Evolutionary conservation across 1,140 invertebrate genomes (phyloP).

Genomic region (Antheraea pernyi): DNA sequence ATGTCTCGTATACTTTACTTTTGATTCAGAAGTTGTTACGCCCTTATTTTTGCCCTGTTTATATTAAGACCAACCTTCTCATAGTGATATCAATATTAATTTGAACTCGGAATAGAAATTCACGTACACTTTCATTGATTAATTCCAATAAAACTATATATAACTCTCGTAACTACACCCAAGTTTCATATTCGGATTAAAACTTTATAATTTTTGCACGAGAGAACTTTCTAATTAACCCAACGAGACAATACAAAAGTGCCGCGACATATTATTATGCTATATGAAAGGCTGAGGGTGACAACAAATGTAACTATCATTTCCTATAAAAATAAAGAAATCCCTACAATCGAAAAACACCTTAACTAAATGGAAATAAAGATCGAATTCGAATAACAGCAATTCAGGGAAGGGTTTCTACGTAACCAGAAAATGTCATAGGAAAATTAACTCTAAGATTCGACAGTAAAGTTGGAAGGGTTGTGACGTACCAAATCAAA

Average conservation of each 20-base stretch:
- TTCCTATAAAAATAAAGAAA: constrained; percentile 48
- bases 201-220: constrained; percentile 13
- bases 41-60: no score
- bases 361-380: constrained; percentile 18
- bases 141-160: no score
- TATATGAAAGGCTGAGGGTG: constrained; percentile 58
- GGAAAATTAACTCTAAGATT: constrained; percentile 26
- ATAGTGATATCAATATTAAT: no score
- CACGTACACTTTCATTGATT: no score
- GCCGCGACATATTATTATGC: constrained; percentile 25
- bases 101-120: no score
- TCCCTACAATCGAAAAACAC: constrained; percentile 19
- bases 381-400: constrained; percentile 24
- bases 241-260: constrained; percentile 43
- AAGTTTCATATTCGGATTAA: background rate
- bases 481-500: constrained; percentile 26
- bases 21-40: no score
- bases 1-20: no score
- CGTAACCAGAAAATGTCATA: constrained; percentile 16
- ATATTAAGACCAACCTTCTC: no score
- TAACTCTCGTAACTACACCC: no score
- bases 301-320: constrained; percentile 53
- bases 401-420: constrained; percentile 20
- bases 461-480: constrained; percentile 21
- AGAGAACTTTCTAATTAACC: constrained; percentile 71